Evolutionary conservation across 2,113 vertebrate species (phyloP).

Genomic region (Dryoscopus gambensis): DNA sequence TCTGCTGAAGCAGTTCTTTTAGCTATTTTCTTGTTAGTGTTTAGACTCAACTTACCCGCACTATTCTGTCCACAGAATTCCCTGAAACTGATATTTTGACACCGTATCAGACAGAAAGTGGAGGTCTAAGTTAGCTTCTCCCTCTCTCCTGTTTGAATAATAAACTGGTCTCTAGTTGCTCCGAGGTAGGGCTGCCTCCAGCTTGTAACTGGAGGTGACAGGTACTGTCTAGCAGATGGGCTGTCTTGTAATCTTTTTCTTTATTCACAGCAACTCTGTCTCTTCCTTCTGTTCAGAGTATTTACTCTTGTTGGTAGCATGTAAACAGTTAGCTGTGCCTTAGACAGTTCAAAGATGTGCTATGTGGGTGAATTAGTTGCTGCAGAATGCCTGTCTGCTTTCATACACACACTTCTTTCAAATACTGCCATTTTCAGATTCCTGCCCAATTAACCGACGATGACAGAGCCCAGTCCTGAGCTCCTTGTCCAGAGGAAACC

Average conservation of each 20-base stretch:
- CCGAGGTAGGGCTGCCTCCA: constrained; percentile 25
- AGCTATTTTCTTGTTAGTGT: constrained; percentile 53
- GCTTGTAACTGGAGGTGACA: constrained; percentile 64
- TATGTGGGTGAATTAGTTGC: constrained; percentile 28
- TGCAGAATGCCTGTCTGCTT: constrained; percentile 55
- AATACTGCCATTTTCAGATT: constrained; percentile 4
- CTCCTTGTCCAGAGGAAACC: background rate
- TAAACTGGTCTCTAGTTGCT: constrained; percentile 67
- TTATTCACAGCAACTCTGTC: constrained; percentile 44
- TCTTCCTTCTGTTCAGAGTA: constrained; percentile 52
- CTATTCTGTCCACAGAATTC: constrained; percentile 16
- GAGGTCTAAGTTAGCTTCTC: constrained; percentile 46
- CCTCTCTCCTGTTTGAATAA: constrained; percentile 61
- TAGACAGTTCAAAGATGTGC: constrained; percentile 52
- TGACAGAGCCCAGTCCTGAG: background rate
- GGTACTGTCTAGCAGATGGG: constrained; percentile 45
- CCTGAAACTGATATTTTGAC: constrained; percentile 67
- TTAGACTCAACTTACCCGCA: constrained; percentile 21
- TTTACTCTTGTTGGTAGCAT: constrained; percentile 52
- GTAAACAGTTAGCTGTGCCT: constrained; percentile 42
- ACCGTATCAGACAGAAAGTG: constrained; percentile 9
- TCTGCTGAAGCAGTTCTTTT: background rate
- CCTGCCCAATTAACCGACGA: constrained; percentile 66
- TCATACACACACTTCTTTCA: background rate
- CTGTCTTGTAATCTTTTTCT: constrained; percentile 53